phyloP scores from a whole-genome alignment of 1,140 invertebrate genomes.

The Asbolus verrucosus region DNA sequence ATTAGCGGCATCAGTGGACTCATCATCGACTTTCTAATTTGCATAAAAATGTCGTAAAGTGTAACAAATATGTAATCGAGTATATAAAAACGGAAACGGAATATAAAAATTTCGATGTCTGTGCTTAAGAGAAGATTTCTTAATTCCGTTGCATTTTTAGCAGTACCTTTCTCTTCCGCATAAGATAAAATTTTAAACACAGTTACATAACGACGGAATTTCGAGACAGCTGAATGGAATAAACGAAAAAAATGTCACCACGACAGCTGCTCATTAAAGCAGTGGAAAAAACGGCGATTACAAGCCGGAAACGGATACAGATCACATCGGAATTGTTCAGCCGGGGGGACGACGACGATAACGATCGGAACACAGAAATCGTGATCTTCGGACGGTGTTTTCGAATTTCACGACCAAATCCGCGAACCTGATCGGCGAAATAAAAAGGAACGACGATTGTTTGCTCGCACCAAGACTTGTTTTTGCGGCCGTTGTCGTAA shows the following conservation, averaged over 20 bases:
- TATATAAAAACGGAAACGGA: not conserved
- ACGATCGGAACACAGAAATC: not conserved
- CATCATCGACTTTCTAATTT: too few relatives aligned
- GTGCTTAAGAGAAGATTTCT: constrained; percentile 6
- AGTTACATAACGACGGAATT: constrained; percentile 6
- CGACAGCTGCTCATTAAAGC: constrained; percentile 23
- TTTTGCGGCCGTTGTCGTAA: not conserved
- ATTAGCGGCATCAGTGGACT: too few relatives aligned
- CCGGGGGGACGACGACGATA: not conserved
- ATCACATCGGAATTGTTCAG: not conserved
- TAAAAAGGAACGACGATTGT: too few relatives aligned
- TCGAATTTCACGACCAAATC: too few relatives aligned
- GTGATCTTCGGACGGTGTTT: too few relatives aligned
- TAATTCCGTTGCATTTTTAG: not conserved
- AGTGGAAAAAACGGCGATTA: not conserved
- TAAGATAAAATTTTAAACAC: not conserved
- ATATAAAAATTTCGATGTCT: constrained; percentile 1
- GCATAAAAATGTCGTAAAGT: too few relatives aligned
- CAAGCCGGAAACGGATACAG: constrained; percentile 26
- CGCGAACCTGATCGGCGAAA: too few relatives aligned
- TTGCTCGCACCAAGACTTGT: too few relatives aligned
- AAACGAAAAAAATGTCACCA: not conserved
- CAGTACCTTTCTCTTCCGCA: constrained; percentile 16
- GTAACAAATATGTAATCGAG: too few relatives aligned
- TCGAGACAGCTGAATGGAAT: constrained; percentile 12